phyloP scores from a whole-genome alignment of 92 coral and sea anemone species.

The Heliopora coerulea region DNA sequence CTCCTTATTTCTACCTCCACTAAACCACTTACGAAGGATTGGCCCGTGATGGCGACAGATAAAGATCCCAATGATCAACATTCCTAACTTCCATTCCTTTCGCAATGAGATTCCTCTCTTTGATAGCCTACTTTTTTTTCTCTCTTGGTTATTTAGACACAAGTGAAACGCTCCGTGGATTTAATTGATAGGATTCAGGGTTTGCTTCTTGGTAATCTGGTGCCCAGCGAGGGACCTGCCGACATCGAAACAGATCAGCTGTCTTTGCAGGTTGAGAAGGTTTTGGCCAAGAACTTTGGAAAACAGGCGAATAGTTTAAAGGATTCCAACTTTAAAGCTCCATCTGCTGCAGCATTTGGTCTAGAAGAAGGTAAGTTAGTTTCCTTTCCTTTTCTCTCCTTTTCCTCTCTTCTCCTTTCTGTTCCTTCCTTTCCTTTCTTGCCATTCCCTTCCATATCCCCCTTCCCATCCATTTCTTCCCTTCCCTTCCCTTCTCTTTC shows the following conservation, averaged over 20 bases:
- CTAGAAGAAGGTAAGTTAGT: slow-evolving; percentile 16
- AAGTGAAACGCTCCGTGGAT: background rate
- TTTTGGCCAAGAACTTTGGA: slow-evolving; percentile 37
- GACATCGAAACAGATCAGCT: slow-evolving; percentile 27
- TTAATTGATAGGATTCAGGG: slow-evolving; percentile 14
- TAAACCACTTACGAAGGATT: too few relatives aligned
- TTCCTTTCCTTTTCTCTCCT: background rate
- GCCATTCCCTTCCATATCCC: too few relatives aligned
- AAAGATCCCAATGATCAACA: too few relatives aligned
- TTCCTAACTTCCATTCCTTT: too few relatives aligned
- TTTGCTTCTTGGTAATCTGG: slow-evolving; percentile 36
- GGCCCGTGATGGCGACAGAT: too few relatives aligned
- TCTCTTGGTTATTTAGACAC: background rate
- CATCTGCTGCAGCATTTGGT: slow-evolving; percentile 54
- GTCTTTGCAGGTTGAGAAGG: slow-evolving; percentile 52
- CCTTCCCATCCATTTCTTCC: too few relatives aligned
- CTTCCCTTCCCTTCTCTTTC: too few relatives aligned
- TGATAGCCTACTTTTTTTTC: too few relatives aligned
- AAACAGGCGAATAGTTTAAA: slow-evolving; percentile 43
- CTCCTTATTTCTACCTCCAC: too few relatives aligned
- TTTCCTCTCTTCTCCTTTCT: background rate
- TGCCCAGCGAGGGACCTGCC: slow-evolving; percentile 54
- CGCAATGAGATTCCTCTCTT: too few relatives aligned
- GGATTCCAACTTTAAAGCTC: slow-evolving; percentile 41
- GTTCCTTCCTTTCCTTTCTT: too few relatives aligned